Evolutionary conservation across 2,797 vertebrate genomes (phyloP), one percentile per base, ranked within the genome.

Genomic region (Helicolenus hilgendorfi): DNA sequence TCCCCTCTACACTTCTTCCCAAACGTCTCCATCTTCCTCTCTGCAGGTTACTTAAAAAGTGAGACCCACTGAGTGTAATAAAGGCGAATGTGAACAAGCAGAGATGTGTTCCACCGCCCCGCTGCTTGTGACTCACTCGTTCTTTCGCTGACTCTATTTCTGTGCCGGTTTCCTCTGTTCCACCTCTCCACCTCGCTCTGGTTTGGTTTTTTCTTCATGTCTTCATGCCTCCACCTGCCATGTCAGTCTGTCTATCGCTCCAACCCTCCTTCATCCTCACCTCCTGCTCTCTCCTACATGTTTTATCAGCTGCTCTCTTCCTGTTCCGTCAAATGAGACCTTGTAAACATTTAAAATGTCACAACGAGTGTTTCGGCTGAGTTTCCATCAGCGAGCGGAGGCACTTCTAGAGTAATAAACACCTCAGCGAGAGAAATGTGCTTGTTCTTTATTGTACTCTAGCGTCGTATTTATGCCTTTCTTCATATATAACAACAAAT

Each of bases 101-200:
- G 2, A 49, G 45, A 41, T 73, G 3, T 20, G 27, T 77, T 77
- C 72, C 59, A 9, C 83, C n/a, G n/a, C 86, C 82, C 72, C 36
- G 26, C 83, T 85, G 56, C 10, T 64, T 68, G 68, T 90, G 88
- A 90, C 31, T 90, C 83, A 88, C 83, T 86, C 29, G 5, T 49
- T 83, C 75, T 77, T 45, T 20, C 9, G 62, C 77, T 38, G 29
- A 74, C 82, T 85, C 71, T 82, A 86, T 88, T 86, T 89, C 83
- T 85, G 81, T 59, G 65, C 59, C 5, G 24, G 56, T 70, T 71
- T 73, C 84, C 81, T 81, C 35, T 82, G 49, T 73, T 83, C 84
- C 77, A 78, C 58, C 89, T 84, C 86, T 78, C 38, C 45, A 36
- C 60, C 78, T 85, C 77, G 18, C 79, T 83, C 78, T 20, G 49